These are phyloP conservation scores for Phenganax stokvisi DNA, from an alignment of 92 coral and sea anemone species.

Conservation along the genomic window DNA sequence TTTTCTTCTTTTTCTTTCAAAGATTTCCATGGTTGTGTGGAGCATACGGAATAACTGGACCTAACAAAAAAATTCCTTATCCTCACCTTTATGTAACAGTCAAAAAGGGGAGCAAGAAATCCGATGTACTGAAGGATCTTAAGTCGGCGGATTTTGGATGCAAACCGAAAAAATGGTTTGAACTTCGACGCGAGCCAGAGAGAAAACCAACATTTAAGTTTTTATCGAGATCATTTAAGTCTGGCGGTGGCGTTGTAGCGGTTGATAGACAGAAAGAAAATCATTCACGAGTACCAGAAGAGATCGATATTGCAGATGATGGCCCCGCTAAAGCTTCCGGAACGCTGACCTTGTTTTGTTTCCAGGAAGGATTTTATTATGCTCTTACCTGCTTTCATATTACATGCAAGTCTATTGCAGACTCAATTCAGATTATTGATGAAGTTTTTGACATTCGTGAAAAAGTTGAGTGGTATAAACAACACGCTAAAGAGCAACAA, in stretches of 20 bases:
- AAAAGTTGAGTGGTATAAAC: neutral
- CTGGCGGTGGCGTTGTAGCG: neutral
- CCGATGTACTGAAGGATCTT: neutral
- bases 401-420: neutral
- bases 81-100: neutral
- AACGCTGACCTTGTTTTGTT: slow-evolving; percentile 7
- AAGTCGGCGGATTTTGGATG: neutral
- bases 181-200: neutral
- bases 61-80: neutral
- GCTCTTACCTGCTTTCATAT: slow-evolving; percentile 9
- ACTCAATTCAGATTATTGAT: neutral
- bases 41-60: neutral
- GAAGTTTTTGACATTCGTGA: neutral
- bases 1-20: neutral
- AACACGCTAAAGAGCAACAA: neutral
- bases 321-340: neutral
- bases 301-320: neutral
- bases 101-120: neutral
- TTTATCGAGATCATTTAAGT: neutral
- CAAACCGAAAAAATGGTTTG: neutral
- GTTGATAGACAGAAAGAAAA: neutral
- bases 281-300: neutral
- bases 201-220: neutral
- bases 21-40: slow-evolving; percentile 9
- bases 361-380: neutral